These are phyloP conservation scores for Merodon equestris DNA, from an alignment of 2,888 invertebrate species.

Conservation along the genomic window DNA sequence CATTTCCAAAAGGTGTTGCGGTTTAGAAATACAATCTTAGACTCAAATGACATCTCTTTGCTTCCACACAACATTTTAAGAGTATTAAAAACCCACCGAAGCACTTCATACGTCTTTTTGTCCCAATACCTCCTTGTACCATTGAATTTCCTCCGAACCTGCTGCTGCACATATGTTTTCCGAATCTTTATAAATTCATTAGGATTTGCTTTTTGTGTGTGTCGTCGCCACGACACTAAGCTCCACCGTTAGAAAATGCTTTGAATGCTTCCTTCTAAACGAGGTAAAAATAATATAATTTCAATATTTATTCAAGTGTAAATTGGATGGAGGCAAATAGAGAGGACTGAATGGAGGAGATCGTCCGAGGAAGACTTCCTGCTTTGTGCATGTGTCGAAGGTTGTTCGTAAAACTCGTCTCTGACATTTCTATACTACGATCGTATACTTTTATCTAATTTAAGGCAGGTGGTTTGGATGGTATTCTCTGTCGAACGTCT, in stretches of 20 bases:
- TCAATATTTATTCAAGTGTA: constrained; percentile 68
- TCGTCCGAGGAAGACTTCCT: constrained; percentile 33
- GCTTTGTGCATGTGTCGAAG: constrained; percentile 19
- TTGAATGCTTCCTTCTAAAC: constrained; percentile 18
- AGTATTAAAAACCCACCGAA: constrained; percentile 45
- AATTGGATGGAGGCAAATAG: constrained; percentile 54
- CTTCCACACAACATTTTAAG: constrained; percentile 36
- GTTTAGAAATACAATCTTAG: constrained; percentile 35
- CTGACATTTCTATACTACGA: constrained; percentile 33
- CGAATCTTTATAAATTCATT: constrained; percentile 65
- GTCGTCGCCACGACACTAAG: constrained; percentile 29
- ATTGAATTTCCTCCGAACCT: constrained; percentile 31
- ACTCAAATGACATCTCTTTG: constrained; percentile 28
- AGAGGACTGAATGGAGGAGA: constrained; percentile 34
- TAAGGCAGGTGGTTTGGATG: too few species aligned
- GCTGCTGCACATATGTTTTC: constrained; percentile 25
- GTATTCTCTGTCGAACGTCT: background rate
- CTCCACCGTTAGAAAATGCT: constrained; percentile 9
- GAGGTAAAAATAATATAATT: constrained; percentile 59
- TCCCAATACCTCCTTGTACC: constrained; percentile 6
- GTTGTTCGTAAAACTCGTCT: constrained; percentile 25
- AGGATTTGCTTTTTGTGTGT: constrained; percentile 48
- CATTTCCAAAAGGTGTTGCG: constrained; percentile 54
- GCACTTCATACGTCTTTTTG: too few species aligned
- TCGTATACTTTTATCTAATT: constrained; percentile 24